Conservation (phyloP, 2,797 vertebrate species). For the Pseudochromis fuscus region DNA sequence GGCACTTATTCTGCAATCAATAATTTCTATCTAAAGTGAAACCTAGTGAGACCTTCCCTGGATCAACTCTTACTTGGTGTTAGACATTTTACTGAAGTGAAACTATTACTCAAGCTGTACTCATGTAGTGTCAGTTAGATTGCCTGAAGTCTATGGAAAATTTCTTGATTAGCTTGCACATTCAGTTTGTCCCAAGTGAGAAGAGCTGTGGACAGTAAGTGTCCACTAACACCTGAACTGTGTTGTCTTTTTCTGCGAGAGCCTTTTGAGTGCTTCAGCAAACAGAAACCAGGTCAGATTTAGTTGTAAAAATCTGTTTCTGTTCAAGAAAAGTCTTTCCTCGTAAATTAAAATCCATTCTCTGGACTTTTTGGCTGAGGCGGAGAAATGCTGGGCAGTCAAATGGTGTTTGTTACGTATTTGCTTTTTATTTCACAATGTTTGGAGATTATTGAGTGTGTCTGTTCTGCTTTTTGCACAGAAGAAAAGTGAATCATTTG, state of each 20-base stretch:
- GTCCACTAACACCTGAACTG: no score
- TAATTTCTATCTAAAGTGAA: neutral
- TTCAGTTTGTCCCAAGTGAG: neutral
- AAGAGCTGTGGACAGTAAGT: no score
- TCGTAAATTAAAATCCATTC: conserved; percentile 61
- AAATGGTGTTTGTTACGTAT: conserved; percentile 61
- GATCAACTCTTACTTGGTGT: conserved; percentile 30
- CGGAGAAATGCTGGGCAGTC: conserved; percentile 59
- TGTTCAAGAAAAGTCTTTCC: conserved; percentile 28
- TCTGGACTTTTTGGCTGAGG: conserved; percentile 41
- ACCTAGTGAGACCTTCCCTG: conserved; percentile 16
- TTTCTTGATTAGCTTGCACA: conserved; percentile 8
- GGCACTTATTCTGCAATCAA: no score
- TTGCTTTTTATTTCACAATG: conserved; percentile 33
- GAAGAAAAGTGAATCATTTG: conserved; percentile 38
- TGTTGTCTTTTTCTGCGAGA: neutral
- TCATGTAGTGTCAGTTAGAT: neutral
- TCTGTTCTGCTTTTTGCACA: conserved; percentile 41
- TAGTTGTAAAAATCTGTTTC: conserved; percentile 33
- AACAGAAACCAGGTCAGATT: conserved; percentile 19
- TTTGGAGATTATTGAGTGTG: conserved; percentile 22
- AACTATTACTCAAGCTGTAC: conserved; percentile 44
- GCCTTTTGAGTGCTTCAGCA: neutral
- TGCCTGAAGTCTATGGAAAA: conserved; percentile 31
- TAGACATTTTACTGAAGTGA: conserved; percentile 41